Conservation (phyloP, 53 echinoderm and acorn worm species). For the Apostichopus leukothele region DNA sequence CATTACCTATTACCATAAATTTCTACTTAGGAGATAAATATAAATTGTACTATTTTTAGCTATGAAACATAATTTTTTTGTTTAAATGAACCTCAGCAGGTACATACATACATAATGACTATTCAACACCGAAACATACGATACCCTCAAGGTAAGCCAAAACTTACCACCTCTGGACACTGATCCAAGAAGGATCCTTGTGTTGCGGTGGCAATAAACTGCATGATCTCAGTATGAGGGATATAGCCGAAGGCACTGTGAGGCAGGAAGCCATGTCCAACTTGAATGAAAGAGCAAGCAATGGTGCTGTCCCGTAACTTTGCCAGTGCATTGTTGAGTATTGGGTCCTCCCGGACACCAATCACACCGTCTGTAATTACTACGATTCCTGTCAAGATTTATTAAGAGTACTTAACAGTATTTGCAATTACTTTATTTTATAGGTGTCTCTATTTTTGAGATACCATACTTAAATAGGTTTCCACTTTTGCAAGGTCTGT, state of each 20-base stretch:
- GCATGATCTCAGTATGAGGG: slow-evolving; percentile 99
- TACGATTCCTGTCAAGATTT: slow-evolving; percentile 65
- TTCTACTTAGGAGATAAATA: too few relatives aligned
- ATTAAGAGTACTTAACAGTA: too few relatives aligned
- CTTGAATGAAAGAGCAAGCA: slow-evolving; percentile 95
- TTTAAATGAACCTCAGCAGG: too few relatives aligned
- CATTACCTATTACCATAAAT: too few relatives aligned
- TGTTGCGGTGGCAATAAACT: slow-evolving; percentile 94
- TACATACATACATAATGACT: too few relatives aligned
- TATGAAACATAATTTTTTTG: too few relatives aligned
- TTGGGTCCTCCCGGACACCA: slow-evolving; percentile 76
- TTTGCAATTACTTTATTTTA: too few relatives aligned
- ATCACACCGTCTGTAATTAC: slow-evolving; percentile 89
- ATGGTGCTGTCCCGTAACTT: slow-evolving; percentile 86
- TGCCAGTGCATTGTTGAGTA: slow-evolving; percentile 66
- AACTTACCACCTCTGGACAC: slow-evolving; percentile 80
- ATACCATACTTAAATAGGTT: too few relatives aligned
- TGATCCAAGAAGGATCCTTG: slow-evolving; percentile 89
- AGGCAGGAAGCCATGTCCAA: slow-evolving; percentile 89
- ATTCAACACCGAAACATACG: too few relatives aligned
- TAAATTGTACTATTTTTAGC: too few relatives aligned
- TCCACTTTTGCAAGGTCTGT: too few relatives aligned
- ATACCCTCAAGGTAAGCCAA: neutral
- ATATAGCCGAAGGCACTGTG: slow-evolving; percentile 94
- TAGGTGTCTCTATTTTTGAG: too few relatives aligned